phyloP scores from a whole-genome alignment of 2,888 invertebrate species.

The Troilus luridus region DNA sequence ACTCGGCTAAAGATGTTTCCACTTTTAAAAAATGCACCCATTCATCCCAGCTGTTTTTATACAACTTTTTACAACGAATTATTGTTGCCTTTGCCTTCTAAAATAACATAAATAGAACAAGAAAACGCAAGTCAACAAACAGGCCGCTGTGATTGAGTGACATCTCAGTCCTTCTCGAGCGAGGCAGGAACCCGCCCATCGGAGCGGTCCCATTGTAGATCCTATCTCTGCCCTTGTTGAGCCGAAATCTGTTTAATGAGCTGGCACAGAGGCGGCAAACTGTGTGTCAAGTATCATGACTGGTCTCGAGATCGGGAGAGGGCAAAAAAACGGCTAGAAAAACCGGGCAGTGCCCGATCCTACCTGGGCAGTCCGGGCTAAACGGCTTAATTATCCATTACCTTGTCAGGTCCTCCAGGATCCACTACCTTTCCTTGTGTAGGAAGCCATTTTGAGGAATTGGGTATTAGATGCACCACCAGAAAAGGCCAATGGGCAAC shows the following conservation, averaged over 20 bases:
- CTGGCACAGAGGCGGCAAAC: constrained; percentile 5
- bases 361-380: background rate
- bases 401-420: background rate
- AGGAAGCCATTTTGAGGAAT: too few relatives aligned
- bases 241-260: constrained; percentile 38
- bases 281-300: constrained; percentile 43
- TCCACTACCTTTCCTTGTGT: too few relatives aligned
- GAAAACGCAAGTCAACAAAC: constrained; percentile 29
- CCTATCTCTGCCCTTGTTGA: background rate
- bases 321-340: background rate
- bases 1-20: too few relatives aligned
- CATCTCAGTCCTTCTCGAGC: too few relatives aligned
- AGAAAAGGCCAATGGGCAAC: too few relatives aligned
- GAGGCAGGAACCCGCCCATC: background rate
- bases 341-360: background rate
- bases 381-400: constrained; percentile 35
- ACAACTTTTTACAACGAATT: background rate
- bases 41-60: background rate
- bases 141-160: background rate
- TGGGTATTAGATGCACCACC: too few relatives aligned
- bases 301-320: background rate
- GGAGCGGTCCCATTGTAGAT: background rate
- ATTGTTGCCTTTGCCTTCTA: background rate
- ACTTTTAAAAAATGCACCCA: too few relatives aligned
- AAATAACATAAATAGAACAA: background rate